Conservation (phyloP, 2,888 invertebrate species). For the Netelia fuscicornis region DNA sequence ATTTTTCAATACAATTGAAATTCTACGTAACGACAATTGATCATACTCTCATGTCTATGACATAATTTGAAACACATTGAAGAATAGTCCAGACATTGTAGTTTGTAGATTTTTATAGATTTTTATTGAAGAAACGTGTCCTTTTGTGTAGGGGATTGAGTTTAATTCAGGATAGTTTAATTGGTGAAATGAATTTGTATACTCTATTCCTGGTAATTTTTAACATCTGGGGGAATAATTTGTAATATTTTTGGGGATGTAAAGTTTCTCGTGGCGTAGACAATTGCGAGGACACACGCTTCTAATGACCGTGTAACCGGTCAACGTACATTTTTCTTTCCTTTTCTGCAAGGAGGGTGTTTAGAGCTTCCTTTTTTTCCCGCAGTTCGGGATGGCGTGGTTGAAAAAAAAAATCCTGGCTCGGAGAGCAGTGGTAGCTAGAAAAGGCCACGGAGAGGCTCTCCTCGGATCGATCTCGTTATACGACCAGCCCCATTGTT, state of each 20-base stretch:
- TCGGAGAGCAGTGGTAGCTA: not conserved
- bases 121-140: too few species aligned
- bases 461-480: slow-evolving; percentile 52
- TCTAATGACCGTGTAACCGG: not conserved
- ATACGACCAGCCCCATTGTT: slow-evolving; percentile 29
- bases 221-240: too few species aligned
- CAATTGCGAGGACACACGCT: not conserved
- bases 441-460: slow-evolving; percentile 2
- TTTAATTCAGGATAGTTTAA: too few species aligned
- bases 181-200: too few species aligned
- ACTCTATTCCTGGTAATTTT: too few species aligned
- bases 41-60: too few species aligned
- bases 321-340: not conserved
- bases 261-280: not conserved
- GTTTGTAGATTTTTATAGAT: too few species aligned
- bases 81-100: too few species aligned
- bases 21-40: too few species aligned
- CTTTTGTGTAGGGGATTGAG: too few species aligned
- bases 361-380: not conserved
- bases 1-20: too few species aligned
- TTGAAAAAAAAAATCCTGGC: slow-evolving; percentile 2
- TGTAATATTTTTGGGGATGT: not conserved
- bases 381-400: not conserved
- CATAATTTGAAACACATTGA: too few species aligned
- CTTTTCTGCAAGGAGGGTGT: not conserved